Evolutionary conservation across 2,797 vertebrate genomes (phyloP), one percentile per base, ranked within the genome.

Genomic region (Heliangelus exortis): DNA sequence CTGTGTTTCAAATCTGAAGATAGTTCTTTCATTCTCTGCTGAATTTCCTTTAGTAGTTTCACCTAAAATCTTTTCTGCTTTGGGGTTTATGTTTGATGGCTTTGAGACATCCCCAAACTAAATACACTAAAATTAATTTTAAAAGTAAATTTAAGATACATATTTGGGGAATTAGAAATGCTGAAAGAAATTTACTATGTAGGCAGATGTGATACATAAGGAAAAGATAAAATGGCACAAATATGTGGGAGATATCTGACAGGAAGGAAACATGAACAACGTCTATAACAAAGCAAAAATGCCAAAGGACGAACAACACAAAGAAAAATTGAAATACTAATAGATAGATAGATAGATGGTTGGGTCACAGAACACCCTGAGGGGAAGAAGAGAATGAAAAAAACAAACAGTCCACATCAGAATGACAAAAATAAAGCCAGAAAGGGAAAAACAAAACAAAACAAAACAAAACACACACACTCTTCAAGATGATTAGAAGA

Each of bases 261-360:
- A 77, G 5, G 1, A n/a, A 80, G 45, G 50, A 25, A 90, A 72
- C 61, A 80, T 3, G 17, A 89, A 21, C 59, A 85, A 75, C 25
- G 19, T 74, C 65, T 41, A 39, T 79, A 79, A 80, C 22, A 73
- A 82, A 61, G 59, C 15, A 71, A 85, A 83, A 62, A 73, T 85
- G 81, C 84, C 59, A 69, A 87, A 91, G 69, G 53, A 91, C 19
- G 15, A 31, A 48, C 89, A 67, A 34, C 58, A 92, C 25, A 71
- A 84, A 75, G 51, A 45, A 92, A 86, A 89, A 76, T 66, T 68
- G 92, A 92, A 91, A 90, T 25, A 89, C 39, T 84, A 77, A 65
- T 84, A 89, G 71, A 88, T 81, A 73, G 73, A 73, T 83, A 89
- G 71, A 88, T 78, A 68, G 73, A 73, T 81, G 39, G 18, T 39